phyloP scores from a whole-genome alignment of 2,888 invertebrate genomes.

The Chironomus tentans region DNA sequence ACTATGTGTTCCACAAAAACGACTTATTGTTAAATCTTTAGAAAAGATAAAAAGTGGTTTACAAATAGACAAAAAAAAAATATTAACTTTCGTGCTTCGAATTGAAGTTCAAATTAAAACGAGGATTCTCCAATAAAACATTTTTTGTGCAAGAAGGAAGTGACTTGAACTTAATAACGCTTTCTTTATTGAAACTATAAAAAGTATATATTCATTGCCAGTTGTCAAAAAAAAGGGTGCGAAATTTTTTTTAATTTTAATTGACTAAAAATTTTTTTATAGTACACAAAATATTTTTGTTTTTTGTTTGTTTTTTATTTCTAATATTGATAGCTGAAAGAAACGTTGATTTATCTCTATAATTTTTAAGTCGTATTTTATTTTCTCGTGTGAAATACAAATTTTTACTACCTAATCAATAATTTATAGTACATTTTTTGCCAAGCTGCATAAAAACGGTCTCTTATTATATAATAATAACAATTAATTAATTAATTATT shows the following conservation, averaged over 20 bases:
- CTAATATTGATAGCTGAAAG: not conserved
- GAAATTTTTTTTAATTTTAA: not conserved
- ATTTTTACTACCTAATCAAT: constrained; percentile 2
- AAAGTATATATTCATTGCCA: not conserved
- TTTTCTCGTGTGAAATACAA: not conserved
- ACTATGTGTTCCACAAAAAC: constrained; percentile 28
- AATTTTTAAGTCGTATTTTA: not conserved
- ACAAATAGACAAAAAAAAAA: not conserved
- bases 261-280: not conserved
- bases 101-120: not conserved
- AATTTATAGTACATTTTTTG: not conserved
- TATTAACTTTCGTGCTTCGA: too few species aligned
- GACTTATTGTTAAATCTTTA: constrained; percentile 27
- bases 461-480: constrained; percentile 13
- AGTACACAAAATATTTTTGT: constrained; percentile 9
- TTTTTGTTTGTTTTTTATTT: constrained; percentile 11
- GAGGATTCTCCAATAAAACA: not conserved
- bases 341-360: constrained; percentile 3
- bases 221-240: constrained; percentile 8
- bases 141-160: not conserved
- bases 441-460: constrained; percentile 21
- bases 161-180: not conserved
- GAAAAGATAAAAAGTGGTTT: constrained; percentile 1
- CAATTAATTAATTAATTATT: too few species aligned
- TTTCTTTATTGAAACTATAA: not conserved